Conservation (phyloP, 2,797 vertebrate genomes). For the Taenioides sp. region DNA sequence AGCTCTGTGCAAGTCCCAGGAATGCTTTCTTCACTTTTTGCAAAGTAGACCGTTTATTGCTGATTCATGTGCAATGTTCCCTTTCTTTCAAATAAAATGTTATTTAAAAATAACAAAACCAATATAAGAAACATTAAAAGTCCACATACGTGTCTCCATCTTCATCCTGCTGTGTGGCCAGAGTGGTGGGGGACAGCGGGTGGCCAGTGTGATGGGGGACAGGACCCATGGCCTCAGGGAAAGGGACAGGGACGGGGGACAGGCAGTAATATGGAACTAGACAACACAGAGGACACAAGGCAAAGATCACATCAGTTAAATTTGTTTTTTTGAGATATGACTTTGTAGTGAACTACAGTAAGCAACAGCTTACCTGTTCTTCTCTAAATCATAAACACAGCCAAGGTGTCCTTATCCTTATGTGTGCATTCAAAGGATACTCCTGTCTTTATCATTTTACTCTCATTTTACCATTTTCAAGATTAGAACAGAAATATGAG, state of each 20-base stretch:
- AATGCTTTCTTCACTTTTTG: too few species aligned
- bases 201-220: slow-evolving; percentile 29
- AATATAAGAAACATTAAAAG: slow-evolving; percentile 1
- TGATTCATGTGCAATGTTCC: too few species aligned
- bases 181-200: slow-evolving; percentile 32
- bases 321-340: slow-evolving; percentile 24
- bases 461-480: not conserved
- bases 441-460: not conserved
- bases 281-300: not conserved
- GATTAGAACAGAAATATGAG: not conserved
- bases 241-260: slow-evolving; percentile 28
- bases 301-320: not conserved
- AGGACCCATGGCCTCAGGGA: not conserved
- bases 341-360: slow-evolving; percentile 20
- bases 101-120: not conserved
- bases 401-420: not conserved
- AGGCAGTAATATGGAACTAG: slow-evolving; percentile 40
- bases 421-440: not conserved
- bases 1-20: too few species aligned
- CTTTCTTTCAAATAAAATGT: not conserved
- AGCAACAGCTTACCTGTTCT: slow-evolving; percentile 40
- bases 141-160: slow-evolving; percentile 77
- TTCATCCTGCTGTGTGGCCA: slow-evolving; percentile 72
- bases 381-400: not conserved
- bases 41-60: too few species aligned